A percentile compares a stretch with the other conserved stretches of the same genome.
These are phyloP conservation scores for Odobenus rosmarus DNA, from an alignment of 2,113 vertebrate genomes.

Conservation along the genomic window DNA sequence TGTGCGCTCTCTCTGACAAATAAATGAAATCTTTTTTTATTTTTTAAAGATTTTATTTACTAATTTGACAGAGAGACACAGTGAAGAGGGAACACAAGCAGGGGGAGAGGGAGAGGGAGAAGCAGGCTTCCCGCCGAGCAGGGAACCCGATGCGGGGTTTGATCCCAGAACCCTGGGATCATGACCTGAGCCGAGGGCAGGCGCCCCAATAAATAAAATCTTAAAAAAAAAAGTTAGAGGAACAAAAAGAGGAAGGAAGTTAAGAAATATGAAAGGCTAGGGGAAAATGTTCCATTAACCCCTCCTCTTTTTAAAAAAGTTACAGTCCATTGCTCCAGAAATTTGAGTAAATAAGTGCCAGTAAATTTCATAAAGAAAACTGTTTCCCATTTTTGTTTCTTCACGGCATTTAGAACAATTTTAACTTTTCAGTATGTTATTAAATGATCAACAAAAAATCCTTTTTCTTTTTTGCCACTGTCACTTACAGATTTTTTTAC, in stretches of 20 bases:
- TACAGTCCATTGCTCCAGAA: slow-evolving; percentile 39
- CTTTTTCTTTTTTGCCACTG: neutral
- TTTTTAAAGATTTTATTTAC: too few relatives aligned
- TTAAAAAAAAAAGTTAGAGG: neutral
- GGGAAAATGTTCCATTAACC: slow-evolving; percentile 35
- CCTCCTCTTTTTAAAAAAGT: neutral
- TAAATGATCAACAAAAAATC: neutral
- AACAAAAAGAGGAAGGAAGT: slow-evolving; percentile 75
- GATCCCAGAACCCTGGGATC: too few relatives aligned
- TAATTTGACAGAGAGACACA: too few relatives aligned
- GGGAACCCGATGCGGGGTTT: too few relatives aligned
- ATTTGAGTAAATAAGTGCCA: slow-evolving; percentile 51
- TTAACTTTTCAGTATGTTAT: neutral
- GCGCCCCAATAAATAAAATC: too few relatives aligned
- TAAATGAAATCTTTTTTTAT: too few relatives aligned
- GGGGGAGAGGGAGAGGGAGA: too few relatives aligned
- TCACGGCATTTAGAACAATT: neutral
- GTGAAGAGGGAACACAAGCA: too few relatives aligned
- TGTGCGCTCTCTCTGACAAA: neutral
- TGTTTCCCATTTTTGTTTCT: slow-evolving; percentile 36
- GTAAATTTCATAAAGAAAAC: slow-evolving; percentile 53
- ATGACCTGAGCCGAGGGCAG: too few relatives aligned
- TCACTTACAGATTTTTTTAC: neutral
- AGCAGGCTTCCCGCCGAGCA: too few relatives aligned
- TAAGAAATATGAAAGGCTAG: slow-evolving; percentile 64